These are phyloP conservation scores for Vanessa cardui DNA, from an alignment of 2,888 invertebrate genomes.

Conservation along the genomic window DNA sequence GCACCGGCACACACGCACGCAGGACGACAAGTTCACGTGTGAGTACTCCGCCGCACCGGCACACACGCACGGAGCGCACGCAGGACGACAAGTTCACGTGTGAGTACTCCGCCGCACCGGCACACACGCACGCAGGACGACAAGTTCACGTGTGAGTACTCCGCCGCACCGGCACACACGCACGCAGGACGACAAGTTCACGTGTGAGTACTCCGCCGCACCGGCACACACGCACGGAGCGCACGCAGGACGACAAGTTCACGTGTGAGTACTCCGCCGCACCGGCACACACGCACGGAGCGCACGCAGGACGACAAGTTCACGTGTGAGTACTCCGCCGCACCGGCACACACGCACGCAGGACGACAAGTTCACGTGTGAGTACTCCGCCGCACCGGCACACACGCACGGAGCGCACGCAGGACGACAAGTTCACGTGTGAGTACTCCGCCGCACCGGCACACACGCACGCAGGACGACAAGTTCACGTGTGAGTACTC, in stretches of 20 bases:
- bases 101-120: constrained; percentile 48
- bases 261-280: constrained; percentile 48
- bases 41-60: constrained; percentile 46
- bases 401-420: constrained; percentile 68
- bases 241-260: constrained; percentile 59
- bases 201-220: constrained; percentile 58
- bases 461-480: constrained; percentile 46
- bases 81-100: constrained; percentile 71
- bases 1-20: not conserved
- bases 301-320: constrained; percentile 70
- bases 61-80: constrained; percentile 66
- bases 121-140: constrained; percentile 45
- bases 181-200: constrained; percentile 70
- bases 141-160: constrained; percentile 55
- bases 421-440: constrained; percentile 71
- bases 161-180: constrained; percentile 53
- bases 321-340: constrained; percentile 59
- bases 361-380: constrained; percentile 62
- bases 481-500: constrained; percentile 55
- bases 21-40: constrained; percentile 62
- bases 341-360: not conserved
- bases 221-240: not conserved
- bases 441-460: constrained; percentile 42
- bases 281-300: constrained; percentile 65
- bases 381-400: constrained; percentile 45